These are phyloP conservation scores for Hemiprocne comata DNA, from an alignment of 2,113 vertebrate genomes.

Conservation along the genomic window DNA sequence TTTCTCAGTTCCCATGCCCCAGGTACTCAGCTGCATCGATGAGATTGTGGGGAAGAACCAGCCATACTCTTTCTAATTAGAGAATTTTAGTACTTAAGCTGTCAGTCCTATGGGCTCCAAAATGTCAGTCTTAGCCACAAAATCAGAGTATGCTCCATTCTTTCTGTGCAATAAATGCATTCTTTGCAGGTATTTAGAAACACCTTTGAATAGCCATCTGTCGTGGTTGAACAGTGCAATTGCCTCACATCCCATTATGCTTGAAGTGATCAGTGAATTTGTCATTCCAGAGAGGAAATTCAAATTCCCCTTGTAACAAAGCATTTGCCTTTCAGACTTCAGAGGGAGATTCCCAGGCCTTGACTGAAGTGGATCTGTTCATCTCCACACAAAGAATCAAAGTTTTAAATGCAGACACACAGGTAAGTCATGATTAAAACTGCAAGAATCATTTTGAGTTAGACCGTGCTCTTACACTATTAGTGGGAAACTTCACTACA, in stretches of 20 bases:
- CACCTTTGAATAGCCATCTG: not conserved
- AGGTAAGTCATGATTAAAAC: constrained; percentile 76
- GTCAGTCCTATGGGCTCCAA: not conserved
- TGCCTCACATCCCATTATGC: not conserved
- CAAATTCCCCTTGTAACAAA: not conserved
- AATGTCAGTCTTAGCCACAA: not conserved
- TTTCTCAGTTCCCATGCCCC: not conserved
- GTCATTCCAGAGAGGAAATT: not conserved
- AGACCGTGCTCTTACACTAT: not conserved
- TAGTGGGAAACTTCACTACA: not conserved
- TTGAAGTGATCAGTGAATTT: not conserved
- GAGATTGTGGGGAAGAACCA: not conserved
- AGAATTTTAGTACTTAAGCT: not conserved
- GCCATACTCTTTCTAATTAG: not conserved
- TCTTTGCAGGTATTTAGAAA: constrained; percentile 36
- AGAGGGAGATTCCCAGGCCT: constrained; percentile 89
- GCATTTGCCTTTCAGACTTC: constrained; percentile 79
- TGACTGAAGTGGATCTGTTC: constrained; percentile 96
- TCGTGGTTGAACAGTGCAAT: not conserved
- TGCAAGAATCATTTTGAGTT: not conserved
- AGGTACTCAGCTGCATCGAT: not conserved
- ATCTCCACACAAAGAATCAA: constrained; percentile 99
- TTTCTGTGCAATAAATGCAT: not conserved
- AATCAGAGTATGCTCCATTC: not conserved
- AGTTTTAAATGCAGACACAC: constrained; percentile 96